A percentile compares a stretch with the other conserved stretches of the same genome.
phyloP scores from a whole-genome alignment of 2,797 vertebrate species.

The Halcyon badia region DNA sequence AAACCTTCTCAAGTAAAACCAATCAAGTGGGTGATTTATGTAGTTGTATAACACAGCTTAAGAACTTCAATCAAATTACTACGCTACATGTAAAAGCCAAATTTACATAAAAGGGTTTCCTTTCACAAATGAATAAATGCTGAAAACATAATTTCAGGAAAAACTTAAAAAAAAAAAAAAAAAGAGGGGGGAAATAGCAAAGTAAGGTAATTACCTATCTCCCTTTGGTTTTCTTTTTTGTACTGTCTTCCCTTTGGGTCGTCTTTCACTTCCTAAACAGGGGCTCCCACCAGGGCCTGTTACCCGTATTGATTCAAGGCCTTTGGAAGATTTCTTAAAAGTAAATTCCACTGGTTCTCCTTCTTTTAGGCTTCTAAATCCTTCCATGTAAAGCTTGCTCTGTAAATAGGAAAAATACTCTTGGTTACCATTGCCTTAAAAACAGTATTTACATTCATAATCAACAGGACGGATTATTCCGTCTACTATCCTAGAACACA shows the following conservation, averaged over 20 bases:
- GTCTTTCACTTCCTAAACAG: constrained; percentile 88
- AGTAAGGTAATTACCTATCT: constrained; percentile 83
- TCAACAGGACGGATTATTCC: constrained; percentile 33
- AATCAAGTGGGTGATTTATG: neutral
- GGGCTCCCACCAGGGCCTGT: constrained; percentile 88
- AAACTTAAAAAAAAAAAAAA: neutral
- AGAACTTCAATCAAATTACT: neutral
- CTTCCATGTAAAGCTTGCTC: constrained; percentile 92
- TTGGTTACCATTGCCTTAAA: constrained; percentile 69
- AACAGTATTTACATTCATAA: constrained; percentile 58
- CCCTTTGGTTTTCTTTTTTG: constrained; percentile 90
- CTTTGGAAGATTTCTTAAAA: constrained; percentile 91
- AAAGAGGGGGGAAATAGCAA: neutral
- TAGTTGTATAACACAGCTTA: neutral
- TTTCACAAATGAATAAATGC: constrained; percentile 10
- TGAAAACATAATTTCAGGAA: constrained; percentile 26
- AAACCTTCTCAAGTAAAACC: neutral
- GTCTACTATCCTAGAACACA: neutral
- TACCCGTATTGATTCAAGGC: constrained; percentile 90
- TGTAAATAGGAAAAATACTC: constrained; percentile 79
- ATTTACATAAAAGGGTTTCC: neutral
- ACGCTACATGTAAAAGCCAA: neutral
- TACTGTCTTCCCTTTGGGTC: constrained; percentile 89
- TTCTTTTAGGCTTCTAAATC: constrained; percentile 92
- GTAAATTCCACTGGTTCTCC: constrained; percentile 90